phyloP scores from a whole-genome alignment of 2,888 invertebrate species.

The Cheilosia pagana region DNA sequence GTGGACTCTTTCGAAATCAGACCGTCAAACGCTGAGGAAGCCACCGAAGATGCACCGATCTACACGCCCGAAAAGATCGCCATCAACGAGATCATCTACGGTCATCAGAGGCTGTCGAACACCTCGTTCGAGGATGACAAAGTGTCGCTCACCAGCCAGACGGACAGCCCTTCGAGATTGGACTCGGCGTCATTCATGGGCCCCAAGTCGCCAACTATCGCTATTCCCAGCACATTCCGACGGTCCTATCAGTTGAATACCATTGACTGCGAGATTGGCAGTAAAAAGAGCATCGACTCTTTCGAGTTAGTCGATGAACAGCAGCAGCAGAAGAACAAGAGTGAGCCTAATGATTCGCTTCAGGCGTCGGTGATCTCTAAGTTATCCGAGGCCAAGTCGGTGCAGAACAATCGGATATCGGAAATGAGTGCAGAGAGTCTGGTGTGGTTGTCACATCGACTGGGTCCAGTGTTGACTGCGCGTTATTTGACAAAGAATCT shows the following conservation, averaged over 20 bases:
- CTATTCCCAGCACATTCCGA: conserved; percentile 86
- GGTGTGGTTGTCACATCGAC: conserved; percentile 95
- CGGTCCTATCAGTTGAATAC: conserved; percentile 84
- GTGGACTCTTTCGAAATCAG: conserved; percentile 84
- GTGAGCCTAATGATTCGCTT: conserved; percentile 79
- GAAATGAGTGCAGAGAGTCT: conserved; percentile 95
- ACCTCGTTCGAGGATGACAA: conserved; percentile 81
- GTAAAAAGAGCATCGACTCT: conserved; percentile 85
- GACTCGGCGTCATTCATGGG: conserved; percentile 76
- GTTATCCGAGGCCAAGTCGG: conserved; percentile 81
- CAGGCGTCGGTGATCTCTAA: conserved; percentile 82
- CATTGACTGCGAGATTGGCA: conserved; percentile 87
- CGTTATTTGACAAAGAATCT: conserved; percentile 95
- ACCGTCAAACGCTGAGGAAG: conserved; percentile 85
- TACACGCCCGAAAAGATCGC: conserved; percentile 84
- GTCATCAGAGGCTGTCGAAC: conserved; percentile 80
- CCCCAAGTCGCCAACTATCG: conserved; percentile 88
- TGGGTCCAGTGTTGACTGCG: conserved; percentile 97
- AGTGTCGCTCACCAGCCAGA: conserved; percentile 79
- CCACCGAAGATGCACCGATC: conserved; percentile 83
- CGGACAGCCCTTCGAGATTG: conserved; percentile 76
- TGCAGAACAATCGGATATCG: conserved; percentile 87
- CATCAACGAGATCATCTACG: conserved; percentile 84
- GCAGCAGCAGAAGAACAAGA: conserved; percentile 45
- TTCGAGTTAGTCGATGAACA: conserved; percentile 79